phyloP scores from a whole-genome alignment of 2,113 vertebrate genomes.

The Climacteris rufus region DNA sequence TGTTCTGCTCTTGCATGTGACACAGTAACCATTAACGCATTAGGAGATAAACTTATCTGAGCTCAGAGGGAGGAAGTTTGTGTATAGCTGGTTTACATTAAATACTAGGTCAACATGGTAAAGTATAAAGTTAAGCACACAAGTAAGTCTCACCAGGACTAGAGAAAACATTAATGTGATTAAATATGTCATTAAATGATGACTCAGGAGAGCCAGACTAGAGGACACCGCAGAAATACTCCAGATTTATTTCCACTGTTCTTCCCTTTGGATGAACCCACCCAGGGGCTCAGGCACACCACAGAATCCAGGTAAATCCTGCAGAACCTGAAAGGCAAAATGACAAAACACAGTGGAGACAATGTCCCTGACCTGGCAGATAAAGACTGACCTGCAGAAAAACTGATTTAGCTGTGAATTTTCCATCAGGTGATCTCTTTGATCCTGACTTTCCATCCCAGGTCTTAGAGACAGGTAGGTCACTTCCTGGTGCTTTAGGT shows the following conservation, averaged over 20 bases:
- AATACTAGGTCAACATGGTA: background rate
- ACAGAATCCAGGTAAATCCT: background rate
- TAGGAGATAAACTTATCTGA: constrained; percentile 7
- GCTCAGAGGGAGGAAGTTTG: background rate
- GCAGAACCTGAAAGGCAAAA: background rate
- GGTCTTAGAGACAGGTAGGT: background rate
- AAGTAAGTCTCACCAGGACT: constrained; percentile 6
- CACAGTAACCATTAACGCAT: background rate
- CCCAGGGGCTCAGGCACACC: background rate
- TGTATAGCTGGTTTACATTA: background rate
- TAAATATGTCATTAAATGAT: constrained; percentile 12
- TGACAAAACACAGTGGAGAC: background rate
- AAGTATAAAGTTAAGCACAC: background rate
- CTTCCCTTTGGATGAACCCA: background rate
- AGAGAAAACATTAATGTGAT: background rate
- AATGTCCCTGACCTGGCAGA: background rate
- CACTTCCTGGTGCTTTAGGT: background rate
- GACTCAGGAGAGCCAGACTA: background rate
- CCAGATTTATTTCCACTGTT: background rate
- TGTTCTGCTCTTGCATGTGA: background rate
- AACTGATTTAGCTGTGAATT: background rate
- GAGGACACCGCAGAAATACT: background rate
- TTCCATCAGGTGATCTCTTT: background rate
- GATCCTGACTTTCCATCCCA: background rate
- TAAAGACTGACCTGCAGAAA: background rate